Conservation (phyloP, 2,797 vertebrate genomes). For the Anguilla pacifica region DNA sequence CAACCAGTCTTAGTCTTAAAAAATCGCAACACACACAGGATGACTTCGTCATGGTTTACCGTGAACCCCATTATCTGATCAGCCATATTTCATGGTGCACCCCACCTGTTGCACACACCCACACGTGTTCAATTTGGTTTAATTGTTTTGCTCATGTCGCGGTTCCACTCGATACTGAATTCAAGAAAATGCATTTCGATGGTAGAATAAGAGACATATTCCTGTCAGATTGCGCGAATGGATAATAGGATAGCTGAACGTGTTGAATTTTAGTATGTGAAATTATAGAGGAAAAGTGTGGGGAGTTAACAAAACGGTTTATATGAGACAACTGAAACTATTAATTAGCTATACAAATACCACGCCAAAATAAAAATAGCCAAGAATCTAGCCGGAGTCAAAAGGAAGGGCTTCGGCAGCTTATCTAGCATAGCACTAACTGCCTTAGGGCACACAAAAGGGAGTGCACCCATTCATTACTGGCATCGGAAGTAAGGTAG, state of each 20-base stretch:
- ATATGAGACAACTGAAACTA: neutral
- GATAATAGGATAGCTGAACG: neutral
- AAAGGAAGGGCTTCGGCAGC: neutral
- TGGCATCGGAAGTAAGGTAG: neutral
- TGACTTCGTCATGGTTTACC: neutral
- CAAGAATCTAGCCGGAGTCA: neutral
- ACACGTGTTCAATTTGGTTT: neutral
- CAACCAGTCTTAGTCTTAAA: neutral
- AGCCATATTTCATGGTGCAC: neutral
- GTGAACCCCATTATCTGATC: neutral
- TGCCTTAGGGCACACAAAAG: slow-evolving; percentile 4
- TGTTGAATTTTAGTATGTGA: neutral
- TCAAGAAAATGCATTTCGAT: neutral
- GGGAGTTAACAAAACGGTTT: neutral
- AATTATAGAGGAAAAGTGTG: neutral
- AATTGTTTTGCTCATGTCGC: neutral
- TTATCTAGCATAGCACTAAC: slow-evolving; percentile 1
- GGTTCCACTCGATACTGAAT: neutral
- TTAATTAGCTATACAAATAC: neutral
- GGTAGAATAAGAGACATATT: neutral
- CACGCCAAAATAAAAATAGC: neutral
- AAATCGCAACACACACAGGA: neutral
- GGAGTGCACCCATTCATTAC: slow-evolving; percentile 12
- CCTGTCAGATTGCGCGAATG: neutral
- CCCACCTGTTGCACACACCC: slow-evolving; percentile 6